Evolutionary conservation across 2,797 vertebrate genomes (phyloP).

Genomic region (Phrynocephalus vlangalii): DNA sequence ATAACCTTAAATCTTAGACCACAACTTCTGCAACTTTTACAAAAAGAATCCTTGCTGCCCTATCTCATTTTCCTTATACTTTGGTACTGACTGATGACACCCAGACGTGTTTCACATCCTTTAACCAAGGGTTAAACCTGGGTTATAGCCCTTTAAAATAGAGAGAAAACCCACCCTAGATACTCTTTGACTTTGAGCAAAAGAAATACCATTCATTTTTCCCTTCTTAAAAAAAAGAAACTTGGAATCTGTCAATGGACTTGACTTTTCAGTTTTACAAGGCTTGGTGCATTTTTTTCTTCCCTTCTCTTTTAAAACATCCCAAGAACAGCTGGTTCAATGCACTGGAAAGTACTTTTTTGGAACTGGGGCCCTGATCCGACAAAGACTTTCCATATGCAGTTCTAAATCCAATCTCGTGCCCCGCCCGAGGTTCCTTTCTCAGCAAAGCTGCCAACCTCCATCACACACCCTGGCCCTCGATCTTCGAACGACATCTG

Average conservation of each 20-base stretch:
- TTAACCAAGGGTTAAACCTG: neutral
- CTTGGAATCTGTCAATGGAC: neutral
- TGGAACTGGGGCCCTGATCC: neutral
- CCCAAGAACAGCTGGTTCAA: slow-evolving; percentile 18
- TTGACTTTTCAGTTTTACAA: slow-evolving; percentile 10
- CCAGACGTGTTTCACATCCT: slow-evolving; percentile 28
- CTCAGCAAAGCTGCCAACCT: neutral
- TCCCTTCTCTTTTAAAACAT: slow-evolving; percentile 54
- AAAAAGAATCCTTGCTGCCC: neutral
- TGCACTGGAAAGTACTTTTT: neutral
- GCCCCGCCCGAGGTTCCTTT: neutral
- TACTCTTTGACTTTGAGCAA: slow-evolving; percentile 14
- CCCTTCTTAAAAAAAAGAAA: slow-evolving; percentile 14
- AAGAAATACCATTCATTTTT: slow-evolving; percentile 23
- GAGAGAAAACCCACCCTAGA: no score
- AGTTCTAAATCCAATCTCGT: neutral
- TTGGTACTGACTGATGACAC: slow-evolving; percentile 1
- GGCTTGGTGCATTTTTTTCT: slow-evolving; percentile 16
- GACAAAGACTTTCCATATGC: neutral
- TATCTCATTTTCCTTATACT: neutral
- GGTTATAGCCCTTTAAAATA: no score
- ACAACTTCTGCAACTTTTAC: neutral
- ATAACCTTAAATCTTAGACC: neutral
- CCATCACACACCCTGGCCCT: neutral
- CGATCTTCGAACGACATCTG: neutral